Conservation (phyloP, 2,888 invertebrate genomes). For the Andrena minutula region DNA sequence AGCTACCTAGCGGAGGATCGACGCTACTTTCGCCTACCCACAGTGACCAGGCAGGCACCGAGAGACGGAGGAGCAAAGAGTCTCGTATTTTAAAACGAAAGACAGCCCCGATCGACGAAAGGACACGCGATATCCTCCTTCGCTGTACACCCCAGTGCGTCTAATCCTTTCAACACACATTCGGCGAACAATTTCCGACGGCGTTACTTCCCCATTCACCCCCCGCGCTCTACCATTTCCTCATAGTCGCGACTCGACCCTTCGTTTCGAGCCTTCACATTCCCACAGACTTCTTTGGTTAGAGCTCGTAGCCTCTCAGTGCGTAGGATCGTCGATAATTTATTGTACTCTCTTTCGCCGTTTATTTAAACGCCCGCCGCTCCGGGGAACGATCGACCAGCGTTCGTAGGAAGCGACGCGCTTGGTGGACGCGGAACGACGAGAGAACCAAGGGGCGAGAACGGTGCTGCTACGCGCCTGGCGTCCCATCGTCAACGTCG, state of each 20-base stretch:
- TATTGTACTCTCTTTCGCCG: slow-evolving; percentile 6
- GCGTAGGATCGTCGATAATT: slow-evolving; percentile 18
- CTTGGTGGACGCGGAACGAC: background rate
- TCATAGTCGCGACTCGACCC: slow-evolving; percentile 21
- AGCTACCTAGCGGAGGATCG: slow-evolving; percentile 16
- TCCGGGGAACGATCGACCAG: background rate
- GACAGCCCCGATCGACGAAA: background rate
- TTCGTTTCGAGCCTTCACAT: slow-evolving; percentile 30
- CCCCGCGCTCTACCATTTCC: slow-evolving; percentile 22
- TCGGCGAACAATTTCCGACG: slow-evolving; percentile 22
- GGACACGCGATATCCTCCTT: slow-evolving; percentile 2
- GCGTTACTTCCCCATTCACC: slow-evolving; percentile 29
- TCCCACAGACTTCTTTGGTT: background rate
- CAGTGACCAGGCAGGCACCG: background rate
- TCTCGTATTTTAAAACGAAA: slow-evolving; percentile 8
- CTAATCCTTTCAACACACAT: slow-evolving; percentile 17
- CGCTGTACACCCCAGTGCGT: slow-evolving; percentile 20
- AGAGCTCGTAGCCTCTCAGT: slow-evolving; percentile 1
- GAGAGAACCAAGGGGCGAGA: slow-evolving; percentile 31
- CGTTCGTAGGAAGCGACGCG: no score
- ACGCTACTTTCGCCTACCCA: background rate
- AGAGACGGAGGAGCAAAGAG: background rate
- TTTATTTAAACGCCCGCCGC: background rate
- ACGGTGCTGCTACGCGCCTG: slow-evolving; percentile 54
- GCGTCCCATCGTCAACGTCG: slow-evolving; percentile 48